Percentiles rank a stretch among this genome's conserved stretches.
These are phyloP conservation scores for Bimastos eiseni DNA, from an alignment of 2,888 invertebrate genomes.

Conservation along the genomic window DNA sequence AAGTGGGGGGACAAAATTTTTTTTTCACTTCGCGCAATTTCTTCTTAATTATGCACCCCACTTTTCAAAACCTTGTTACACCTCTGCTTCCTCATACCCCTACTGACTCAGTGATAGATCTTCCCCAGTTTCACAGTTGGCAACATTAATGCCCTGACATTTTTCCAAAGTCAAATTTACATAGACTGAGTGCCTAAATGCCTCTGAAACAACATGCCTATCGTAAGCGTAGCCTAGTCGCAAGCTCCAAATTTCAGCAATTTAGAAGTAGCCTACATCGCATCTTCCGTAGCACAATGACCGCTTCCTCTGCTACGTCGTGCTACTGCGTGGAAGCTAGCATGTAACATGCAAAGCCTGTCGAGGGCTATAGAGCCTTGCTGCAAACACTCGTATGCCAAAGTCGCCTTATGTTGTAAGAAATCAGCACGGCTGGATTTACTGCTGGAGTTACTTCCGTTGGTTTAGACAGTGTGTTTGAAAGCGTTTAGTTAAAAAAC, in stretches of 20 bases:
- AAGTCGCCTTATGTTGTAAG: background rate
- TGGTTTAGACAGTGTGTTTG: background rate
- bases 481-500: background rate
- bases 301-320: background rate
- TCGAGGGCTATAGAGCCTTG: background rate
- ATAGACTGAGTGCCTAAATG: no score
- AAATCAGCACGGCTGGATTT: background rate
- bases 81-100: no score
- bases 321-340: background rate
- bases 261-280: background rate
- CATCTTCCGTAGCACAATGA: background rate
- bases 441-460: background rate
- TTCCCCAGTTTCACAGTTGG: no score
- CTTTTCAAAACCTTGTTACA: no score
- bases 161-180: background rate
- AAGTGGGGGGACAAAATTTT: no score
- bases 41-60: no score
- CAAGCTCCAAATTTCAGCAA: background rate
- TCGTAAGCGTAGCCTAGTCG: no score
- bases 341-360: background rate
- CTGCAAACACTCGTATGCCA: background rate
- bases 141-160: background rate
- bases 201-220: no score
- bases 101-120: no score
- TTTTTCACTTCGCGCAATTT: no score